Conservation (phyloP, 92 coral and sea anemone genomes). For the Porites lobata region DNA sequence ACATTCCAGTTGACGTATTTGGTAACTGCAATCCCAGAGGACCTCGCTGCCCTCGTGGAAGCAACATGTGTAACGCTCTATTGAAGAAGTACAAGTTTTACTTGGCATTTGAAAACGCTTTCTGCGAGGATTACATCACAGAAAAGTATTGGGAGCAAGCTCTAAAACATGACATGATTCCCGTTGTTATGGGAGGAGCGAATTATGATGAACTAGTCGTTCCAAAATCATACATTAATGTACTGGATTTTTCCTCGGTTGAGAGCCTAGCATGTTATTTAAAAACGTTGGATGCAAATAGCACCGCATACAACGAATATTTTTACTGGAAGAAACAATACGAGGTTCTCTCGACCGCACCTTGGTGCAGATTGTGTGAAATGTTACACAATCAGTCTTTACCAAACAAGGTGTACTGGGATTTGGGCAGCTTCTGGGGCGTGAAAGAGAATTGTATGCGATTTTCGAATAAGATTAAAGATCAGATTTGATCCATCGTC, state of each 20-base stretch:
- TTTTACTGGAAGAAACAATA: constrained; percentile 53
- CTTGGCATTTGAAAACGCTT: constrained; percentile 66
- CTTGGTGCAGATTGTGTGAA: constrained; percentile 21
- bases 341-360: neutral
- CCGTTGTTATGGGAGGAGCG: constrained; percentile 70
- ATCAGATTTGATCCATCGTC: constrained; percentile 7
- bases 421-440: constrained; percentile 40
- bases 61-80: constrained; percentile 2
- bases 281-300: constrained; percentile 37
- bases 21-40: constrained; percentile 28
- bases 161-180: constrained; percentile 46
- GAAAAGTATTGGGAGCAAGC: constrained; percentile 69
- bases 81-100: constrained; percentile 52
- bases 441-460: constrained; percentile 34
- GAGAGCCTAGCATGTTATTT: constrained; percentile 47
- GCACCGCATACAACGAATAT: constrained; percentile 56
- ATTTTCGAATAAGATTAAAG: constrained; percentile 12
- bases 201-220: constrained; percentile 35
- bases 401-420: constrained; percentile 27
- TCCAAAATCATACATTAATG: constrained; percentile 57
- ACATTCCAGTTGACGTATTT: constrained; percentile 42
- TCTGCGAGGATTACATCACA: constrained; percentile 63
- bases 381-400: constrained; percentile 30
- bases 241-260: constrained; percentile 50
- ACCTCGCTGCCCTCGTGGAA: constrained; percentile 15